Conservation (phyloP, 2,888 invertebrate genomes). For the Eristalinus aeneus region DNA sequence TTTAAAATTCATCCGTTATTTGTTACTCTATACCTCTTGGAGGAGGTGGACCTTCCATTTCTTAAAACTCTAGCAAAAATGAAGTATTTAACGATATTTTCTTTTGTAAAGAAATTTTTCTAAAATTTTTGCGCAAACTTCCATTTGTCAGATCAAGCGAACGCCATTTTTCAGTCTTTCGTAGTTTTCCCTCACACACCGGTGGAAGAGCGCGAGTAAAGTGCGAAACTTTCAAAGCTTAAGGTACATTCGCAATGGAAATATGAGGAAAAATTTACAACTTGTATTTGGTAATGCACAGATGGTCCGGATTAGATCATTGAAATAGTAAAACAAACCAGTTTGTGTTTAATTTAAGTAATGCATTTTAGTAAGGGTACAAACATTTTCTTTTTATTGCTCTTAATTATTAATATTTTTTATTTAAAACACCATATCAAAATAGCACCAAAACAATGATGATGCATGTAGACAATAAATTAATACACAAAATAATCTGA, state of each 20-base stretch:
- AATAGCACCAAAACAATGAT: no score
- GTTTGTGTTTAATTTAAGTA: no score
- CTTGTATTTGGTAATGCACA: no score
- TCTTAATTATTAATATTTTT: no score
- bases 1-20: not conserved
- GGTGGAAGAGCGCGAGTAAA: slow-evolving; percentile 28
- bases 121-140: slow-evolving; percentile 58
- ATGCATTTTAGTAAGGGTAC: no score
- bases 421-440: no score
- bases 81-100: slow-evolving; percentile 5
- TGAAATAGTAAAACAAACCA: no score
- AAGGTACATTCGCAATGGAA: not conserved
- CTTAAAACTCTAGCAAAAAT: slow-evolving; percentile 11
- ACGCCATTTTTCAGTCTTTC: slow-evolving; percentile 62
- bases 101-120: slow-evolving; percentile 3
- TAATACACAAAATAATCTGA: no score
- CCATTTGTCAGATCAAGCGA: slow-evolving; percentile 58
- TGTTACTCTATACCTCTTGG: slow-evolving; percentile 64
- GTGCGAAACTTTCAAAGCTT: not conserved
- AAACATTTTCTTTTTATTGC: no score
- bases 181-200: slow-evolving; percentile 23
- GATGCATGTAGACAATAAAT: no score
- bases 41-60: slow-evolving; percentile 68
- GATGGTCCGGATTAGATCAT: no score
- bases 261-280: not conserved